phyloP scores from a whole-genome alignment of 2,113 vertebrate genomes.

The Nesogale talazaci region DNA sequence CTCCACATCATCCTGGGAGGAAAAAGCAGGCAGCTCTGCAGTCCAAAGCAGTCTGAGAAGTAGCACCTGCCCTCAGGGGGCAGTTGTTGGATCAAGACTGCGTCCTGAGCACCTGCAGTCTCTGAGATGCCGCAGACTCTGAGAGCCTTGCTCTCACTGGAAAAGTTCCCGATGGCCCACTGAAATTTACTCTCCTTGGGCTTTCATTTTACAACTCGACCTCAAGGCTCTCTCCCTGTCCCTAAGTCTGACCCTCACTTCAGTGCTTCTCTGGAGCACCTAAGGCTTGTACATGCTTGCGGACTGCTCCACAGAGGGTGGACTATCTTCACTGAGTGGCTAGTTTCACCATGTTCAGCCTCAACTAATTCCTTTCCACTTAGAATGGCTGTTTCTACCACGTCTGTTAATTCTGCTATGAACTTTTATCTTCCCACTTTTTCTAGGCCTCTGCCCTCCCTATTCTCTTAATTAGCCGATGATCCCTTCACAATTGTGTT shows the following conservation, averaged over 20 bases:
- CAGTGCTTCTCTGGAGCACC: neutral
- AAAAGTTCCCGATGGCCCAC: neutral
- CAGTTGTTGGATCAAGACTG: neutral
- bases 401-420: neutral
- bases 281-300: neutral
- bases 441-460: neutral
- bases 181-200: neutral
- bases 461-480: neutral
- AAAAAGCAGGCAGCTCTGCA: neutral
- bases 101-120: neutral
- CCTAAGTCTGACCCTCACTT: neutral
- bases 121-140: neutral
- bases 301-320: neutral
- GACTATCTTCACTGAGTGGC: neutral
- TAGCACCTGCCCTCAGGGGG: neutral
- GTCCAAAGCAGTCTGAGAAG: neutral
- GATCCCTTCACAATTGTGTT: constrained; percentile 20
- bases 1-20: constrained; percentile 10
- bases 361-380: neutral
- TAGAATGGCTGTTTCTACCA: neutral
- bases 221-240: neutral
- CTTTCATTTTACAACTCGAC: neutral
- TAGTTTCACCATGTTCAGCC: neutral
- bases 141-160: neutral
- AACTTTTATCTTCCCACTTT: neutral